Evolutionary conservation across 2,797 vertebrate species (phyloP), one percentile per base, ranked within the genome.

Genomic region (Hypotaenidia okinawae): DNA sequence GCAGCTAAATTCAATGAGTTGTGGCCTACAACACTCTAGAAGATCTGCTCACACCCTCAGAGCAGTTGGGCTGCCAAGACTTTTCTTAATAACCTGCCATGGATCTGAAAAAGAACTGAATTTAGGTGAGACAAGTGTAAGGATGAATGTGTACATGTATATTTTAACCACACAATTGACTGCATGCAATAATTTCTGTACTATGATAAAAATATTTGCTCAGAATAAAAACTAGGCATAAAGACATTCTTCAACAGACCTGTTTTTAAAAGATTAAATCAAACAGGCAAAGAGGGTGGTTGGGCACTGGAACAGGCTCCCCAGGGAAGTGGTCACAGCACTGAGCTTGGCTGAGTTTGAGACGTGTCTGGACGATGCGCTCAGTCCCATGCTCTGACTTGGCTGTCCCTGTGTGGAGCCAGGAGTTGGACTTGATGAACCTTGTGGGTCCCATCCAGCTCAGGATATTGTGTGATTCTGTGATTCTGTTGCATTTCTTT

Each of bases 251-350:
- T 87, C 73, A 67, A 52, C 30, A 79, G 27, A 49, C 6, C 9
- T 74, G 10, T 43, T 96, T 89, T 68, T 79, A 49, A 81, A 74
- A 80, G 62, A 55, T 67, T 64, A 87, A 93, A 72, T 80, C 51
- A 62, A 76, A 30, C 9, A 59, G 49, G 13, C 25, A 95, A 77
- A 47, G 47, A 23, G 47, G 22, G 21, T 49, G 22, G 22, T 49
- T 23, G 22, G 22, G 47, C 47, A 49, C 10, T 23, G 11, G 47
- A 23, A 49, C 22, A 49, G 47, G 22, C 22, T 49, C 47, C 47
- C 22, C 47, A 49, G 47, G 47, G 47, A 23, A 49, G 47, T 49
- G 10, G 43, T 23, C 47, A 49, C 47, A 49, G 47, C 47, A 49
- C 22, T 12, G 10, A 49, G 21, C 47, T 49, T 49, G 47, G 23